These are phyloP conservation scores for Zosterops hypoxanthus DNA, from an alignment of 2,113 vertebrate genomes.

Conservation along the genomic window DNA sequence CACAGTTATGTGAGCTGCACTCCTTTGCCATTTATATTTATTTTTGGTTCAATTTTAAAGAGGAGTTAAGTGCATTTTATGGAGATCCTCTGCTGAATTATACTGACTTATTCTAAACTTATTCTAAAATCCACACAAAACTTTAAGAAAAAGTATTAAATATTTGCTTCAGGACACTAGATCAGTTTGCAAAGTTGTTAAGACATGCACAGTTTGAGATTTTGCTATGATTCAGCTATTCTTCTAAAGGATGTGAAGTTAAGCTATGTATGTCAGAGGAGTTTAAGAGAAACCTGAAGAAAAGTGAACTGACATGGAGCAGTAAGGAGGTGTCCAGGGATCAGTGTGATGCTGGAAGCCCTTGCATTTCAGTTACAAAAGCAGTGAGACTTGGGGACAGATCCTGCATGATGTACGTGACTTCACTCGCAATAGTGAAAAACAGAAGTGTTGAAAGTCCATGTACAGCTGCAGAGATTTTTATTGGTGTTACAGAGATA, in stretches of 20 bases:
- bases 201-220: not conserved
- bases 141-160: not conserved
- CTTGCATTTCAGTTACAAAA: not conserved
- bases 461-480: not conserved
- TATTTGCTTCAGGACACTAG: not conserved
- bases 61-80: not conserved
- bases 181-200: not conserved
- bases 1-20: not conserved
- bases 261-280: not conserved
- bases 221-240: not conserved
- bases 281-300: not conserved
- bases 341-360: not conserved
- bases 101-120: not conserved
- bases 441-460: not conserved
- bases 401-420: accelerated
- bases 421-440: not conserved
- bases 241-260: not conserved
- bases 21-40: not conserved
- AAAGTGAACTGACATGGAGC: not conserved
- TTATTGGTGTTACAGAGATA: not conserved
- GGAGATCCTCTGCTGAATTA: not conserved
- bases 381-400: not conserved
- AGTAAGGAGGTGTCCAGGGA: not conserved
- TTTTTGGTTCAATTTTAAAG: not conserved
- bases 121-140: not conserved